Conservation (phyloP, 2,797 vertebrate species). For the Anableps anableps region DNA sequence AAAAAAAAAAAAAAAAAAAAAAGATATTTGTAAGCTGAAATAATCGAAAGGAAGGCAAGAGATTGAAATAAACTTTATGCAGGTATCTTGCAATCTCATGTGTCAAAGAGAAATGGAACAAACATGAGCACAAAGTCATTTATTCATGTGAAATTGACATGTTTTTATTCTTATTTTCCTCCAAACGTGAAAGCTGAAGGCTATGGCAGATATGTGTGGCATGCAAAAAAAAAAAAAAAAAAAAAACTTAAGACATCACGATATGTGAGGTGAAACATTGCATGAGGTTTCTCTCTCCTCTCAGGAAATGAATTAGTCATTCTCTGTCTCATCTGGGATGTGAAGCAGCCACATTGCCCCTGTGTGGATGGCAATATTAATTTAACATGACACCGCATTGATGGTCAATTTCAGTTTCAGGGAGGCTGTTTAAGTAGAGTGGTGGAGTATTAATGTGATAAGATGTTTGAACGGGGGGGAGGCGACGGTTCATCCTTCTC, state of each 20-base stretch:
- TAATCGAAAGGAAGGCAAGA: not conserved
- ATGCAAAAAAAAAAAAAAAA: slow-evolving; percentile 8
- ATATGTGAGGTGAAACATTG: slow-evolving; percentile 61
- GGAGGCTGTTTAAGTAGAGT: slow-evolving; percentile 86
- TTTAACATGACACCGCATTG: slow-evolving; percentile 88
- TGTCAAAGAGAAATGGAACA: slow-evolving; percentile 5
- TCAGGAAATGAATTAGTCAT: slow-evolving; percentile 84
- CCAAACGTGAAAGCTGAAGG: slow-evolving; percentile 27
- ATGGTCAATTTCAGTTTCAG: slow-evolving; percentile 87
- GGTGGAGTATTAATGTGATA: slow-evolving; percentile 84
- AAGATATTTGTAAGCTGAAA: not conserved
- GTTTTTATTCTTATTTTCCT: slow-evolving; percentile 15
- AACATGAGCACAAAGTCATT: slow-evolving; percentile 12
- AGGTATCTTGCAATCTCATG: not conserved
- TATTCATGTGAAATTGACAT: slow-evolving; percentile 27
- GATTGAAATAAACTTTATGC: slow-evolving; percentile 6
- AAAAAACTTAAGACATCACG: slow-evolving; percentile 35
- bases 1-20: not conserved
- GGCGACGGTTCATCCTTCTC: slow-evolving; percentile 54
- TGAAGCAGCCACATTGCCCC: slow-evolving; percentile 78
- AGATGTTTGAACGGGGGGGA: slow-evolving; percentile 87
- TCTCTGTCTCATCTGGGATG: slow-evolving; percentile 78
- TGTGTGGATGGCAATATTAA: slow-evolving; percentile 83
- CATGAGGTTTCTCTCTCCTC: slow-evolving; percentile 68
- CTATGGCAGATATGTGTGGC: slow-evolving; percentile 27